Conservation (phyloP, 2,797 vertebrate genomes). For the Enteromius anoplus region DNA sequence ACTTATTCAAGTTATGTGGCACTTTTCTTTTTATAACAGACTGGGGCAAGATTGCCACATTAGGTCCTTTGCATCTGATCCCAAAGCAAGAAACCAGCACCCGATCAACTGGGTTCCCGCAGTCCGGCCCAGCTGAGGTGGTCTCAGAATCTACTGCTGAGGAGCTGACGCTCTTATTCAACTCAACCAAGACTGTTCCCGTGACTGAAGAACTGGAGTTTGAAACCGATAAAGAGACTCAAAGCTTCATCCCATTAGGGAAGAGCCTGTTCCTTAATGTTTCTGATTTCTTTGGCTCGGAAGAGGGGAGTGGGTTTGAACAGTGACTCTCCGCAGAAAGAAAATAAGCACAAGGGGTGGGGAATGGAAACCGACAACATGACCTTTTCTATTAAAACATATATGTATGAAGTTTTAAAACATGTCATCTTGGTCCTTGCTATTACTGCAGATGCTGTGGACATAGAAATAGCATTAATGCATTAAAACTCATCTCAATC, state of each 20-base stretch:
- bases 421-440: background rate
- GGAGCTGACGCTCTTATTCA: background rate
- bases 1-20: background rate
- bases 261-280: background rate
- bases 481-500: background rate
- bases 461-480: background rate
- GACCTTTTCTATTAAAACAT: background rate
- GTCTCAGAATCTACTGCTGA: background rate
- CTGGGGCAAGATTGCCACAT: conserved; percentile 41
- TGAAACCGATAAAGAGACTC: background rate
- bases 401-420: background rate
- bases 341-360: background rate
- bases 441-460: background rate
- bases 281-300: background rate
- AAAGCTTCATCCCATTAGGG: background rate
- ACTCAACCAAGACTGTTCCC: background rate
- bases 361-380: background rate
- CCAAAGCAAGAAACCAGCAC: conserved; percentile 25
- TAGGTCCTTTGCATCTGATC: conserved; percentile 67
- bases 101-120: background rate
- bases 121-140: background rate
- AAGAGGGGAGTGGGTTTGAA: conserved; percentile 26
- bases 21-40: conserved; percentile 51
- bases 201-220: background rate
- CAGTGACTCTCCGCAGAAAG: no score